Evolutionary conservation across 2,113 vertebrate genomes (phyloP).

Genomic region (Tetraodon nigroviridis): DNA sequence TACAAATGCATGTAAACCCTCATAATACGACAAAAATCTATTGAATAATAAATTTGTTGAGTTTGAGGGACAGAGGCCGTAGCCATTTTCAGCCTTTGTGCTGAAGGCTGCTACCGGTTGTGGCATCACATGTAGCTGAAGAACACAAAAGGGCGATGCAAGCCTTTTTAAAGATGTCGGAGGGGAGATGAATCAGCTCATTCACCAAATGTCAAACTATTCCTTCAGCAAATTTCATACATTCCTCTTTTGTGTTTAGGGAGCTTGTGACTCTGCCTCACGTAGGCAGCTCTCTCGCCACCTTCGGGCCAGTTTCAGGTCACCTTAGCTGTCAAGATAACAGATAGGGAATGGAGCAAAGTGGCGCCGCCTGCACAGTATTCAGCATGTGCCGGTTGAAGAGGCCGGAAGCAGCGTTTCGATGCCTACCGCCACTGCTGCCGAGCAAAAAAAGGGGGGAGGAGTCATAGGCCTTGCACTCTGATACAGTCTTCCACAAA

Average conservation of each 20-base stretch:
- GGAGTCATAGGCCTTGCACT: slow-evolving; percentile 28
- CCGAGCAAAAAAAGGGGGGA: slow-evolving; percentile 39
- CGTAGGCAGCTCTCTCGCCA: slow-evolving; percentile 12
- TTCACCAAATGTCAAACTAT: too few species aligned
- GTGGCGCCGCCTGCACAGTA: not conserved
- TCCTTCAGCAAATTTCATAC: too few species aligned
- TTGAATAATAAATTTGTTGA: too few species aligned
- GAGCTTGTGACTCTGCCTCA: slow-evolving; percentile 8
- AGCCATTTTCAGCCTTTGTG: too few species aligned
- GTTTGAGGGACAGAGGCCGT: too few species aligned
- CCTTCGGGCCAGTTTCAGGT: slow-evolving; percentile 30
- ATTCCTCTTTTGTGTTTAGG: not conserved
- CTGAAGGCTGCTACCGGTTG: too few species aligned
- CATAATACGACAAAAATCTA: too few species aligned
- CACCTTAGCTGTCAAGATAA: slow-evolving; percentile 45
- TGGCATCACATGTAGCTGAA: too few species aligned
- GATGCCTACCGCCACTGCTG: slow-evolving; percentile 5
- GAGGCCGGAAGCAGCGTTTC: slow-evolving; percentile 41
- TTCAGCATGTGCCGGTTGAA: slow-evolving; percentile 24
- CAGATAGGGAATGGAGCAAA: slow-evolving; percentile 4
- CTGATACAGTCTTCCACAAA: slow-evolving; percentile 34
- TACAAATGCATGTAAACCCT: too few species aligned
- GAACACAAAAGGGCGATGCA: too few species aligned
- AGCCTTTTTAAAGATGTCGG: too few species aligned
- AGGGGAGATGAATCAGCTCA: too few species aligned